Evolutionary conservation across 2,797 vertebrate genomes (phyloP), one percentile per base, ranked within the genome.

Genomic region (Peromyscus aztecus): DNA sequence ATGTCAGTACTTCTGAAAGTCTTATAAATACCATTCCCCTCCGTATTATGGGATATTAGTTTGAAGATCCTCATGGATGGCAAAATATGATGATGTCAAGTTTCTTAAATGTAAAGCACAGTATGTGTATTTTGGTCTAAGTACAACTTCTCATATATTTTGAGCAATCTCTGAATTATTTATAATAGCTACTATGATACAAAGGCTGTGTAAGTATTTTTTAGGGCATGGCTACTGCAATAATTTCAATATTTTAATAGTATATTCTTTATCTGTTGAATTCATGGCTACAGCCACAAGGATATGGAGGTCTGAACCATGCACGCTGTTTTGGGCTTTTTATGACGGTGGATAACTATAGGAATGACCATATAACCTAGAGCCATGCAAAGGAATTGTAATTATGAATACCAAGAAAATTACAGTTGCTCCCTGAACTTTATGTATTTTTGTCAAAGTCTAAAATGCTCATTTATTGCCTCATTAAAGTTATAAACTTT

Each of bases 381-480:
- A 73, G 55, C 3, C 5, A 21, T 61, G 29, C 3, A 63, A 85
- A 88, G 34, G 0, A 6, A 85, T 59, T 27, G 16, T 40, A 94
- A 69, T 49, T 23, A 91, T 29, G 40, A 82, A 34, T 71, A 73
- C 46, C 34, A 75, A 34, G 61, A 84, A 91, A 80, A 63, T 80
- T 69, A 46, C 1, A 34, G 14, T 76, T 88, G 57, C 27, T 90
- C 12, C 11, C 10, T 71, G 37, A 85, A n/a, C 3, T 88, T 92
- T 87, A 52, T 49, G 34, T 8, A 69, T 80, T 82, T 94, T 94
- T 73, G 17, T 65, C 23, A 95, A 92, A 77, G 63, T 92, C 63
- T 71, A 55, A 46, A 84, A n/a, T 8, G 21, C 14, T 69, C 9
- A 46, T 46, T 84, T 93, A 49, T n/a, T 46, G 1, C 57, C 24